Evolutionary conservation across 2,797 vertebrate genomes (phyloP).

Genomic region (Tamandua tetradactyla): DNA sequence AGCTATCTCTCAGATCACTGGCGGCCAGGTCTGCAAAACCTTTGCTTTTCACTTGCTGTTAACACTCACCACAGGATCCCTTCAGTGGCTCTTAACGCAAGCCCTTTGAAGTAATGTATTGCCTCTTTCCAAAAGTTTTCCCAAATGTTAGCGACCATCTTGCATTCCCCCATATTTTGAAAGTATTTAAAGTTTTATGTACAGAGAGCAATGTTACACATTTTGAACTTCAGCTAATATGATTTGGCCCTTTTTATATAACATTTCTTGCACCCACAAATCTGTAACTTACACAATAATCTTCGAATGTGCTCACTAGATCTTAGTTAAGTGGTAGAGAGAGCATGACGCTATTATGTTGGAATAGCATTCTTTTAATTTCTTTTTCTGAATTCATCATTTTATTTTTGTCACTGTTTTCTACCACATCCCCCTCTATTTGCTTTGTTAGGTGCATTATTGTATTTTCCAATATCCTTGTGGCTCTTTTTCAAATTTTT

Average conservation of each 20-base stretch:
- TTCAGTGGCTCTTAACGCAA: neutral
- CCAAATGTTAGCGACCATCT: neutral
- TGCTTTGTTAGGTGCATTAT: neutral
- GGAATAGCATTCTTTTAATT: neutral
- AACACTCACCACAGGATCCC: neutral
- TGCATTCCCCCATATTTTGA: neutral
- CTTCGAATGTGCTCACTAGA: neutral
- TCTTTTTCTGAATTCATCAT: neutral
- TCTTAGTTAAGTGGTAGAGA: neutral
- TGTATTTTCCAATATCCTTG: neutral
- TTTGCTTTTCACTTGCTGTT: neutral
- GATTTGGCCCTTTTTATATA: neutral
- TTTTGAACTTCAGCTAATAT: too few species aligned
- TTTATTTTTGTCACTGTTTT: neutral
- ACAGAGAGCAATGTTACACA: too few species aligned
- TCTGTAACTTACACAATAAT: neutral
- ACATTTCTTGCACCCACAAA: neutral
- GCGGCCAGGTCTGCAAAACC: neutral
- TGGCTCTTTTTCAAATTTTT: neutral
- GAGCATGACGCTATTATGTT: neutral
- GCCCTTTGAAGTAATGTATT: neutral
- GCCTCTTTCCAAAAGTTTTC: neutral
- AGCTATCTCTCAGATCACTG: neutral
- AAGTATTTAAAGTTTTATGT: neutral
- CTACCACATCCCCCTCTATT: neutral